Conservation (phyloP, 2,888 invertebrate species). For the Agonopterix alstromeriana region DNA sequence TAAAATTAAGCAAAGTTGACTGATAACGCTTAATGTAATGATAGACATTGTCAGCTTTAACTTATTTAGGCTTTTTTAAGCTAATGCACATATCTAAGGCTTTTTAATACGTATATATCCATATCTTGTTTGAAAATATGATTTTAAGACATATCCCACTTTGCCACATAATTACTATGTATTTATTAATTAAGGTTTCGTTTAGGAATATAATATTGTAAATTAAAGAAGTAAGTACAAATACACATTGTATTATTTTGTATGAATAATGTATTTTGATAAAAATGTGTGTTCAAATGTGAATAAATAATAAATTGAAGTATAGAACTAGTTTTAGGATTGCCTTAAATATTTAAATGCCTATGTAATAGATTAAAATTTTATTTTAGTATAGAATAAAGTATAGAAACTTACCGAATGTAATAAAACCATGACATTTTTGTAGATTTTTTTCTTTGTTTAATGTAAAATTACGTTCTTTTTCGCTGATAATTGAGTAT, state of each 20-base stretch:
- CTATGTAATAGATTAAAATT: too few species aligned
- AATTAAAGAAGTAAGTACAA: conserved; percentile 40
- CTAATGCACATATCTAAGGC: conserved; percentile 34
- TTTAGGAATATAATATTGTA: conserved; percentile 16
- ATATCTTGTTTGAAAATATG: conserved; percentile 34
- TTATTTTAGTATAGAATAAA: too few species aligned
- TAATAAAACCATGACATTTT: too few species aligned
- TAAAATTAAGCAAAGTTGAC: not conserved
- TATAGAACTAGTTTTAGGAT: conserved; percentile 12
- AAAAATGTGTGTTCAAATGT: conserved; percentile 45
- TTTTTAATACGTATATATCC: conserved; percentile 21
- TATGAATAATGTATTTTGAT: conserved; percentile 25
- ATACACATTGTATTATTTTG: conserved; percentile 34
- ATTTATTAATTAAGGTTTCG: conserved; percentile 13
- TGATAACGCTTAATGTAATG: not conserved
- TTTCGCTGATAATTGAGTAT: too few species aligned
- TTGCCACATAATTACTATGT: conserved; percentile 48
- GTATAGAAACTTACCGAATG: too few species aligned
- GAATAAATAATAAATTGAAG: conserved; percentile 22
- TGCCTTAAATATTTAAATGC: conserved; percentile 23
- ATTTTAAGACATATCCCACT: conserved; percentile 61
- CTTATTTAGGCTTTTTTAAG: not conserved
- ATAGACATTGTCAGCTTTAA: not conserved
- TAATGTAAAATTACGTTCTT: too few species aligned
- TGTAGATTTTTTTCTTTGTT: too few species aligned